These are phyloP conservation scores for Petrosia ficiformis DNA, from an alignment of 37 sponge, comb jelly and placozoan genomes.

Conservation along the genomic window DNA sequence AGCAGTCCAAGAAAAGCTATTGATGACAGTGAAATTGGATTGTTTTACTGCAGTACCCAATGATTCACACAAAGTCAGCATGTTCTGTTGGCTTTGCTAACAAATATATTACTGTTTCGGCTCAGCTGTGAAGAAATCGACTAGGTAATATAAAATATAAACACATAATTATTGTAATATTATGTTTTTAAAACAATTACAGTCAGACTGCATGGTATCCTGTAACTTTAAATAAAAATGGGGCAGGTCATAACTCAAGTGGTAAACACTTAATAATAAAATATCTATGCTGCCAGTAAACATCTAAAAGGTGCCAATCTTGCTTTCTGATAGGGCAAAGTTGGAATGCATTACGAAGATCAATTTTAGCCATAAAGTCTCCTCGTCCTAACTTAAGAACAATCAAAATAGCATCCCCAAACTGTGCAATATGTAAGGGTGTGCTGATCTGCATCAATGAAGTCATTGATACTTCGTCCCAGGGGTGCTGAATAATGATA, in stretches of 20 bases:
- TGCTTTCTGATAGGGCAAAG: constrained; percentile 22
- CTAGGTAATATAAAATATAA: too few relatives aligned
- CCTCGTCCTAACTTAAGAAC: not conserved
- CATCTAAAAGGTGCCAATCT: constrained; percentile 44
- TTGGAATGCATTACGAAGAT: constrained; percentile 42
- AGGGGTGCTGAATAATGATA: constrained; percentile 41
- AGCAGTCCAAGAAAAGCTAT: too few relatives aligned
- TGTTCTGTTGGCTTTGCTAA: too few relatives aligned
- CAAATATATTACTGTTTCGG: too few relatives aligned
- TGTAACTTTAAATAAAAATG: constrained; percentile 32
- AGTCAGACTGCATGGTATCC: too few relatives aligned
- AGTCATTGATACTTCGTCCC: constrained; percentile 40
- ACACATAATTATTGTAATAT: too few relatives aligned
- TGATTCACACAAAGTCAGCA: too few relatives aligned
- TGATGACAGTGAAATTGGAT: too few relatives aligned
- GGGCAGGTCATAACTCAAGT: constrained; percentile 20
- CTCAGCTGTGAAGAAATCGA: too few relatives aligned
- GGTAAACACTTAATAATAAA: constrained; percentile 38
- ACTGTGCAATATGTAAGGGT: constrained; percentile 23
- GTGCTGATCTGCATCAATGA: constrained; percentile 8
- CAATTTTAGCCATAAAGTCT: constrained; percentile 35
- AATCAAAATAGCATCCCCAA: constrained; percentile 15
- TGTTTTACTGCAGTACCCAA: too few relatives aligned
- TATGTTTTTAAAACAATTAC: too few relatives aligned
- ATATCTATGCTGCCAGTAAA: constrained; percentile 28